Base-by-base conservation (phyloP, 2,797 vertebrate genomes). In the Acanthurus lineatus region DNA sequence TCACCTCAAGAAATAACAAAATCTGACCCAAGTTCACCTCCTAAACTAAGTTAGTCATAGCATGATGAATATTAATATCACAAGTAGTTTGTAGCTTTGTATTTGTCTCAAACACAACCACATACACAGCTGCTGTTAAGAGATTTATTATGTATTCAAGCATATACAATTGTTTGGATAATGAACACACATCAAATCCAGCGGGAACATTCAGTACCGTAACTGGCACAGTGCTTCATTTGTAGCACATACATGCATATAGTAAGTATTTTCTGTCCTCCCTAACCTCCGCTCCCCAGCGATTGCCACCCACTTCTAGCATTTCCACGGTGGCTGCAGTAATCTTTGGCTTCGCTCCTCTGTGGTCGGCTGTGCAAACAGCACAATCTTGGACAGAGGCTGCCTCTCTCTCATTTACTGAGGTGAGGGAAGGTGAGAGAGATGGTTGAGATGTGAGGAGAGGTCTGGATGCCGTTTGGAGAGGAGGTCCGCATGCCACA, bases 301-400 rank as follows among this genome's bases (percentile, higher is more conserved):
- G 69, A 86, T 86, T 77, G 79, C 92, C 90, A 84, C 89, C 89
- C 90, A 91, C 87, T 89, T 90, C 67, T 78, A 75, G 68, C 69
- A 82, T 91, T 89, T 93, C 85, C 83, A 92, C 68, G 77, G 88
- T 85, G 85, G 91, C 89, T 89, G 78, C 78, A 77, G 77, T 90
- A 76, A 91, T 90, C 84, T 90, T 79, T 90, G 89, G 88, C 81
- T 81, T 79, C 66, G 80, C 82, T 81, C 61, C 75, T 76, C 84
- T 86, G 87, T 1, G 88, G 89, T 88, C 67, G 65, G 52, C 76
- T 86, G 78, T 44, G 80, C 85, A 92, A 91, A 91, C 86, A 91
- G 74, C 61, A 5, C 63, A 42, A 14, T 45, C 67, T 42, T 25
- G 76, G 82, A 90, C 86, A 91, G 81, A 89, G 84, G 74, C 76